These are phyloP conservation scores for Caenorhabditis imperialis DNA, from an alignment of 2,888 invertebrate genomes.

Conservation along the genomic window DNA sequence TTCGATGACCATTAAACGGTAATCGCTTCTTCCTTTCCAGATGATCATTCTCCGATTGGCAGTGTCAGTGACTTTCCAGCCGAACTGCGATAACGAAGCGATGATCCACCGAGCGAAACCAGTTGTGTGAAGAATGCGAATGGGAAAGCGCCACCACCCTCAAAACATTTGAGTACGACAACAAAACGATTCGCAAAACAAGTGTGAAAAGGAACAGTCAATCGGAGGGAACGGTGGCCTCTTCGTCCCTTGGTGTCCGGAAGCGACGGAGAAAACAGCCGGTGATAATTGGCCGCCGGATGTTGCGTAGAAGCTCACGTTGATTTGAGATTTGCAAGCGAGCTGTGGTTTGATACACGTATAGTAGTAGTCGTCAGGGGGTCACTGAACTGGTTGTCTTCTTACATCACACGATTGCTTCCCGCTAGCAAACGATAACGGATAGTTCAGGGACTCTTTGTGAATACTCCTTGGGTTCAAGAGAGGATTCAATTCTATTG, in stretches of 20 bases:
- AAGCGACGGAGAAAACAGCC: slow-evolving; percentile 9
- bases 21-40: not conserved
- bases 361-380: too few relatives aligned
- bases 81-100: slow-evolving; percentile 10
- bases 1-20: slow-evolving; percentile 31
- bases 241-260: slow-evolving; percentile 21
- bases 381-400: too few relatives aligned
- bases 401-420: too few relatives aligned
- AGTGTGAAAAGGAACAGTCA: slow-evolving; percentile 4
- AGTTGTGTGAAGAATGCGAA: slow-evolving; percentile 32
- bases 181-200: slow-evolving; percentile 25
- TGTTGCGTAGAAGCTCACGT: not conserved
- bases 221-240: not conserved
- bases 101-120: slow-evolving; percentile 14
- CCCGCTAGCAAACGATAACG: too few relatives aligned
- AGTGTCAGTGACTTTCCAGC: slow-evolving; percentile 8
- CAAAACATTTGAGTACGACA: slow-evolving; percentile 28
- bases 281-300: too few relatives aligned
- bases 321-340: not conserved
- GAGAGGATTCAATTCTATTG: too few relatives aligned
- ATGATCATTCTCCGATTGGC: slow-evolving; percentile 7
- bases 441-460: too few relatives aligned
- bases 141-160: too few relatives aligned
- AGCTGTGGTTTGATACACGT: too few relatives aligned
- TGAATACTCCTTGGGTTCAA: too few relatives aligned